Base-by-base conservation (phyloP, 2,888 invertebrate species). In the Tenthredo livida region DNA sequence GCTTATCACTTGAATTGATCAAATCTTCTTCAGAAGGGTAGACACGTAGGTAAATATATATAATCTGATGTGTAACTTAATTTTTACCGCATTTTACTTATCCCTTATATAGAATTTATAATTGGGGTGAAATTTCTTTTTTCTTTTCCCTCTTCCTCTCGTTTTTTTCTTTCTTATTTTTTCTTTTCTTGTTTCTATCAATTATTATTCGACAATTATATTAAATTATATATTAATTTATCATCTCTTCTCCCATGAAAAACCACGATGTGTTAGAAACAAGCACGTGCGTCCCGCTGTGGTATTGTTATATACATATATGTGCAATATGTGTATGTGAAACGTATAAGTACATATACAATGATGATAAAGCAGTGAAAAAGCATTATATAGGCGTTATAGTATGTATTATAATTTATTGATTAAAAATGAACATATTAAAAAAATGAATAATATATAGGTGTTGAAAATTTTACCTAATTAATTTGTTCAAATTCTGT, bases 391-490 rank as follows among this genome's bases (percentile, higher is more conserved):
- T 78, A 29, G n/a, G 6, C 58, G 12, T 47, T 47, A 10, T 43
- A n/a, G 47, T 15, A 47, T 12, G n/a, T n/a, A n/a, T 12, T 12
- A 15, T 15, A 47, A 47, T n/a, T n/a, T 37, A 29, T 29, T 37
- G 47, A 47, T 47, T 47, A 78, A 54, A 29, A 29, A 29, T 29
- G 25, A 65, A 29, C 25, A 65, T 25, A n/a, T n/a, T n/a, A 25
- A 65, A 65, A 47, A 47, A 15, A 29, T 47, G 47, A 25, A 10
- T 25, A 21, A 61, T 12, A 61, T 61, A 65, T 29, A 29, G 25
- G 29, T 40, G 72, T 72, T 7, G 10, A 40, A n/a, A 72, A 72
- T 72, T 72, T 78, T 78, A 78, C 78, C 82, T 82, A 82, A 43
- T 82, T 17, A 61, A 82, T 47, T 47, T 82, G n/a, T 21, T 72